phyloP scores from a whole-genome alignment of 2,797 vertebrate genomes.

The Coracias cyanogaster region DNA sequence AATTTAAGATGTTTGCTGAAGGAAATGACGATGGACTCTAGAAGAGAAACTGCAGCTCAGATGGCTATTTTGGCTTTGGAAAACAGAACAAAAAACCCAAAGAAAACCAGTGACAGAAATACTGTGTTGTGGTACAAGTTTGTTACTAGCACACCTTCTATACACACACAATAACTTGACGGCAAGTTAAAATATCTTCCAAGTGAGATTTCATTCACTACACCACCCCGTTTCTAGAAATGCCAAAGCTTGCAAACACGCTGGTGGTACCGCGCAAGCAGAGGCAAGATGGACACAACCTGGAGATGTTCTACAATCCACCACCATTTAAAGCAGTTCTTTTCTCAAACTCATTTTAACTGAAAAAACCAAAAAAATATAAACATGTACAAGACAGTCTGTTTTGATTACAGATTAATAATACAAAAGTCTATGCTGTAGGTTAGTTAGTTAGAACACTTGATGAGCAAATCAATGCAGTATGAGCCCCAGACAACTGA shows the following conservation, averaged over 20 bases:
- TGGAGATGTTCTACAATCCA: slow-evolving; percentile 67
- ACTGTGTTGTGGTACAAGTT: slow-evolving; percentile 79
- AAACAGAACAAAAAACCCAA: slow-evolving; percentile 47
- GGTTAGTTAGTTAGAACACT: slow-evolving; percentile 75
- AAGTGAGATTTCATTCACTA: slow-evolving; percentile 56
- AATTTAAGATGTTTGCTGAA: slow-evolving; percentile 62
- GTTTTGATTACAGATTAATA: slow-evolving; percentile 82
- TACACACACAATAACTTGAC: slow-evolving; percentile 51
- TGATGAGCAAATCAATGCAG: slow-evolving; percentile 77
- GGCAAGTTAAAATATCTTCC: slow-evolving; percentile 64
- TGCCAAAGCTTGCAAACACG: slow-evolving; percentile 44
- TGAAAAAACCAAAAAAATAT: slow-evolving; percentile 64
- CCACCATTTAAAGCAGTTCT: slow-evolving; percentile 62
- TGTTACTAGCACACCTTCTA: slow-evolving; percentile 76
- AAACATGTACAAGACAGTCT: slow-evolving; percentile 86
- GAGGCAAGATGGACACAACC: slow-evolving; percentile 65
- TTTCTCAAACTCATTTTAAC: slow-evolving; percentile 56
- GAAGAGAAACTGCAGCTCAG: slow-evolving; percentile 77
- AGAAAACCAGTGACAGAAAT: slow-evolving; percentile 79
- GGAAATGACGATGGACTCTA: slow-evolving; percentile 71
- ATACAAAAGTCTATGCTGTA: slow-evolving; percentile 73
- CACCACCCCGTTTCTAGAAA: slow-evolving; percentile 29
- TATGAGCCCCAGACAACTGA: slow-evolving; percentile 47
- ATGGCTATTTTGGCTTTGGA: slow-evolving; percentile 77
- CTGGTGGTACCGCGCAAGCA: slow-evolving; percentile 65